Evolutionary conservation across 2,888 invertebrate genomes (phyloP).

Genomic region (Odontomyia ornata): DNA sequence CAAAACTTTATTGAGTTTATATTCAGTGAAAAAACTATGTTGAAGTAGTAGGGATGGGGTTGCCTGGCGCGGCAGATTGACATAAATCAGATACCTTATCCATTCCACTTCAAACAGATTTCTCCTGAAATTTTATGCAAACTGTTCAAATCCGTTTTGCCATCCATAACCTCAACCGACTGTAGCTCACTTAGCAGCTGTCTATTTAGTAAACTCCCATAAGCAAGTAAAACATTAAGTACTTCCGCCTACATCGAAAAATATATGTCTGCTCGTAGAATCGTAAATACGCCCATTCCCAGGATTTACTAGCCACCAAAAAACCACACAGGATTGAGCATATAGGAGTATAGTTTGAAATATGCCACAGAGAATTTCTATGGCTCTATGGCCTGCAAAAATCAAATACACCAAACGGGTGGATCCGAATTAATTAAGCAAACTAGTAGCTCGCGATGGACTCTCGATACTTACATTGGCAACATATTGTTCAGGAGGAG

Average conservation of each 20-base stretch:
- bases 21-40: too few species aligned
- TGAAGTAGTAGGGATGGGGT: too few species aligned
- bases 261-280: constrained; percentile 2
- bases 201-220: neutral
- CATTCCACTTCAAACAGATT: neutral
- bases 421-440: constrained; percentile 38
- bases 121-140: too few species aligned
- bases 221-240: constrained; percentile 39
- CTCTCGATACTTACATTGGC: neutral
- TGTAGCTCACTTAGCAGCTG: constrained; percentile 20
- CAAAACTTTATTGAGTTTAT: neutral
- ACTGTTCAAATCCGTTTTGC: neutral
- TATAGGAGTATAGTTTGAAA: neutral
- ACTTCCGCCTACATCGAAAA: constrained; percentile 27
- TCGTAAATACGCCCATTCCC: constrained; percentile 31
- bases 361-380: neutral
- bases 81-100: too few species aligned
- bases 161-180: too few species aligned
- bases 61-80: too few species aligned
- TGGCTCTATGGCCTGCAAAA: constrained; percentile 18
- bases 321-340: constrained; percentile 12
- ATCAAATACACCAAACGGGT: constrained; percentile 39
- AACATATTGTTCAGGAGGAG: neutral
- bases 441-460: constrained; percentile 2
- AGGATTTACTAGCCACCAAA: neutral